Evolutionary conservation across 2,888 invertebrate genomes (phyloP), one percentile per base, ranked within the genome.

Genomic region (Andrena bicolor): DNA sequence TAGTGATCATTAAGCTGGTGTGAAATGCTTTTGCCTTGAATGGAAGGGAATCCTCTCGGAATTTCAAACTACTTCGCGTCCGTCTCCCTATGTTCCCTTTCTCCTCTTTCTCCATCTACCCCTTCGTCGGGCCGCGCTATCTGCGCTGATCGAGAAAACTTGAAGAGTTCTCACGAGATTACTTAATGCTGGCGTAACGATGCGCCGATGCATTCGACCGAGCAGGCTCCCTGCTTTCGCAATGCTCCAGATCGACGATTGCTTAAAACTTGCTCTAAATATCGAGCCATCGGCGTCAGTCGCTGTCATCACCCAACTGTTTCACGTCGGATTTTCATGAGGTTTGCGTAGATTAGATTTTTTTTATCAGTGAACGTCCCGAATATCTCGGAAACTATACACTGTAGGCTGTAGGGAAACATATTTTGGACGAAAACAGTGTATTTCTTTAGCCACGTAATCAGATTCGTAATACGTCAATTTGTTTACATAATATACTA

Each of bases 111-210:
- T 48, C 41, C 49, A n/a, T 28, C 23, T 5, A 49, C 26, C 8
- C n/a, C 26, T 4, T 56, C 56, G 26, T 13, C 3, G 23, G 48
- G n/a, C 5, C 1, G 6, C 8, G n/a, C n/a, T 69, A 56, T 53
- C 51, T 53, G 7, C 66, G 41, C 35, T 3, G 60, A 78, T 66
- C 79, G 60, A 61, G 26, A 32, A 26, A 53, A 64, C 63, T 53
- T 61, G 16, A 69, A 49, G 32, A 32, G 69, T 83, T 82, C 82
- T 82, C 82, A 81, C 82, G 82, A 69, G 72, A 71, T 81, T 76
- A 35, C 35, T 35, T 35, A 82, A 72, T 72, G 72, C 82, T 76
- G 76, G 72, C 76, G 82, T 69, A 80, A 81, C 81, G 81, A 81
- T 64, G 58, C 72, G 28, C 53, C 64, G 69, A 73, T 74, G 58